Evolutionary conservation across 2,113 vertebrate genomes (phyloP), one percentile per base, ranked within the genome.

Genomic region (Rana temporaria): DNA sequence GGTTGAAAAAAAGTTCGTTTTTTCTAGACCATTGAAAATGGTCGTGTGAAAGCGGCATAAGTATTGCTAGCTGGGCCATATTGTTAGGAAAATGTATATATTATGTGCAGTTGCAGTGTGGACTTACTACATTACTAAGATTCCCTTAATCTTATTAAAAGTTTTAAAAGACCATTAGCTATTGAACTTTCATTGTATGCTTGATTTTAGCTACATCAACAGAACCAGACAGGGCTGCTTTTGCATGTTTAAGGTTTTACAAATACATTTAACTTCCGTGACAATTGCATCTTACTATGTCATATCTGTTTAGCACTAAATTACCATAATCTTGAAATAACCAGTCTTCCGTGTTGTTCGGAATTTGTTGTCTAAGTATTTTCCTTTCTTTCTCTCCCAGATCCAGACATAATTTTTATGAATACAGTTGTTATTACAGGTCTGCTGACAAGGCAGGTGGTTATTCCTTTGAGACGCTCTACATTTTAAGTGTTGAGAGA

Each of bases 391-490:
- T 65, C 53, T 64, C 74, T 65, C 26, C n/a, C 24, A 15, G 38
- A 78, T 65, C 38, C 42, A 52, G 75, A 22, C 75, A 78, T 78
- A 60, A 65, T 78, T 65, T 74, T 78, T 78, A 78, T 78, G 75
- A 65, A 78, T 74, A 57, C 30, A 38, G 71, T 78, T 78, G 60
- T 78, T 78, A 65, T 78, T 78, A 65, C 75, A 48, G 75, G 62
- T 78, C 62, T 78, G 75, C 75, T 78, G 75, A 78, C 75, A 65
- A 65, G 48, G 75, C 75, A 65, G 75, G 60, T 78, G 62, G 60
- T 26, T 78, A 53, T 48, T 65, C 75, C 75, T 22, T 78, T 26
- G 75, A 64, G 60, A 26, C 60, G 19, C 59, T 78, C 32, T 22
- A 65, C 63, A 38, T 53, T 78, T 78, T 78, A 65, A 78, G 75